Evolutionary conservation across 2,797 vertebrate genomes (phyloP).

Genomic region (Moxostoma hubbsi): DNA sequence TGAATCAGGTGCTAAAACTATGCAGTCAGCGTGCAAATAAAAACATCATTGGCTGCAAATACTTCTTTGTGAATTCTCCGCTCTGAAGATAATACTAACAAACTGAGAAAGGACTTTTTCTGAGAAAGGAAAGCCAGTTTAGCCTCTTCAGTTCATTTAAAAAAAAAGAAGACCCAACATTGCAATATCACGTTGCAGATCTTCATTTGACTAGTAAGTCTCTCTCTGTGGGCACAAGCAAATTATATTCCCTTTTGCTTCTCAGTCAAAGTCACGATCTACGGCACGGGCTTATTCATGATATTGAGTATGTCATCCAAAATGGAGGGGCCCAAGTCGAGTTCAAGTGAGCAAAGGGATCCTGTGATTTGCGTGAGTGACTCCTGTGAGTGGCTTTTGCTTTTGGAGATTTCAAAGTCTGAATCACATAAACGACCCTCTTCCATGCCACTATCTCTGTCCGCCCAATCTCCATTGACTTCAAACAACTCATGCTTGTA

Average conservation of each 20-base stretch:
- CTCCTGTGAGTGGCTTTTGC: slow-evolving; percentile 84
- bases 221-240: slow-evolving; percentile 58
- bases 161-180: slow-evolving; percentile 29
- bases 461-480: slow-evolving; percentile 86
- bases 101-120: slow-evolving; percentile 48
- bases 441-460: slow-evolving; percentile 86
- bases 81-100: slow-evolving; percentile 66
- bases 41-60: no score
- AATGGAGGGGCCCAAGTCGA: slow-evolving; percentile 97
- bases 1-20: no score
- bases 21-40: no score
- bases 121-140: slow-evolving; percentile 50
- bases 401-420: slow-evolving; percentile 83
- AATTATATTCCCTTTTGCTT: slow-evolving; percentile 68
- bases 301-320: slow-evolving; percentile 97
- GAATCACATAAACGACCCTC: slow-evolving; percentile 81
- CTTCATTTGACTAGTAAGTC: slow-evolving; percentile 64
- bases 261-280: slow-evolving; percentile 59
- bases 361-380: slow-evolving; percentile 88
- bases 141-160: slow-evolving; percentile 66
- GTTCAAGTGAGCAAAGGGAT: slow-evolving; percentile 92
- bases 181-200: slow-evolving; percentile 61
- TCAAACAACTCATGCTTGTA: slow-evolving; percentile 86
- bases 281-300: slow-evolving; percentile 89
- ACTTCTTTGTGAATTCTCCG: neutral